Base-by-base conservation (phyloP, 2,888 invertebrate species). In the Caradrina clavipalpis region DNA sequence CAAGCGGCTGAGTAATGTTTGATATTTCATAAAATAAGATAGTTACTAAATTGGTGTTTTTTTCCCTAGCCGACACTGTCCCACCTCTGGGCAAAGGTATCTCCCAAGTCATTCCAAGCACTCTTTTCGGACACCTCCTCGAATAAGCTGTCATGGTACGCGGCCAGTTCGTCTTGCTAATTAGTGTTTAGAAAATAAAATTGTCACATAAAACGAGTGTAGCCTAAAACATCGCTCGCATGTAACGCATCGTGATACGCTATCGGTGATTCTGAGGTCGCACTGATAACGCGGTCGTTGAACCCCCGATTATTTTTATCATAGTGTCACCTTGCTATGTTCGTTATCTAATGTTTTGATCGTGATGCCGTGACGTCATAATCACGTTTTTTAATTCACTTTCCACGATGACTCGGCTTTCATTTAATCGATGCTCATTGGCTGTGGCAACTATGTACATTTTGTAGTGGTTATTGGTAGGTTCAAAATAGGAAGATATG, bases 231-330 rank as follows among this genome's bases (percentile, higher is more conserved):
- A 63, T 39, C 19, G 42, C 56, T 59, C 67, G 53, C 53, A 56
- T 53, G 47, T 62, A 63, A 64, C 50, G 56, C 70, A 70, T 57
- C 53, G 53, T 56, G 72, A 72, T 78, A 79, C 13, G 54, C 51
- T 88, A 90, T 90, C 90, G 90, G 89, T 89, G 89, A 90, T 86
- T 84, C 86, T 77, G 83, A 87, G 89, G 89, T 88, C 88, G 81
- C 47, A 22, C 57, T 86, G 90, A 90, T 90, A 89, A 55, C 67
- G 42, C 63, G 90, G 86, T 86, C 83, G 81, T 85, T 87, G 89
- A 88, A 87, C 88, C 69, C 58, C 71, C 76, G 88, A 89, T 88
- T 83, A 82, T 76, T 76, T 67, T 85, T 88, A 90, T 90, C 90
- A 78, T 71, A 45, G 64, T 86, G 89, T 90, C 90, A 90, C 90